phyloP scores from a whole-genome alignment of 2,888 invertebrate species.

The Blastobasis adustella region DNA sequence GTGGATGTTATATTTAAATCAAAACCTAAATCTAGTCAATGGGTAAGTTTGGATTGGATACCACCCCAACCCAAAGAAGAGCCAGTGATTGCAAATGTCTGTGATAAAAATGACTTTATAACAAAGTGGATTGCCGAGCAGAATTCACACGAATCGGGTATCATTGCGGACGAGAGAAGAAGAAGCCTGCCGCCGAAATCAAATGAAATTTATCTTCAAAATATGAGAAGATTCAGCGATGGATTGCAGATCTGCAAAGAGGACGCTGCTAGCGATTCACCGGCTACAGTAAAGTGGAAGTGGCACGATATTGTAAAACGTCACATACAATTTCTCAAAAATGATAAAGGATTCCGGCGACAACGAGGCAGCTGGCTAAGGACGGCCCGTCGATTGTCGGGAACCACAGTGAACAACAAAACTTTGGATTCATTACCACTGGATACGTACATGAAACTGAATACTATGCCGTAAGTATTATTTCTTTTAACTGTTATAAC shows the following conservation, averaged over 20 bases:
- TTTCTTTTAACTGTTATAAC: neutral
- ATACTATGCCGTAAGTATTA: slow-evolving; percentile 64
- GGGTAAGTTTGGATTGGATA: slow-evolving; percentile 74
- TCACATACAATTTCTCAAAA: slow-evolving; percentile 63
- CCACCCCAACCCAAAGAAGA: slow-evolving; percentile 67
- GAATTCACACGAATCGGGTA: slow-evolving; percentile 58
- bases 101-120: slow-evolving; percentile 73
- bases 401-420: slow-evolving; percentile 47
- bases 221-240: slow-evolving; percentile 68
- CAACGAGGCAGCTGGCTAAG: slow-evolving; percentile 69
- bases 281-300: slow-evolving; percentile 67
- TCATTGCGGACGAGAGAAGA: slow-evolving; percentile 62
- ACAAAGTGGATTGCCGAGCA: slow-evolving; percentile 72
- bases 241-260: slow-evolving; percentile 69
- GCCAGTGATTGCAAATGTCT: slow-evolving; percentile 66
- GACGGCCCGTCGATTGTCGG: slow-evolving; percentile 59
- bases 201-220: slow-evolving; percentile 66
- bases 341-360: slow-evolving; percentile 62
- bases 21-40: slow-evolving; percentile 74
- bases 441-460: slow-evolving; percentile 63
- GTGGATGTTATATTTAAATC: slow-evolving; percentile 73
- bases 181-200: slow-evolving; percentile 69
- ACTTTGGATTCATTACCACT: slow-evolving; percentile 44
- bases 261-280: slow-evolving; percentile 69
- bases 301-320: slow-evolving; percentile 72